Evolutionary conservation across 1,140 invertebrate species (phyloP).

Genomic region (Elysia chlorotica): DNA sequence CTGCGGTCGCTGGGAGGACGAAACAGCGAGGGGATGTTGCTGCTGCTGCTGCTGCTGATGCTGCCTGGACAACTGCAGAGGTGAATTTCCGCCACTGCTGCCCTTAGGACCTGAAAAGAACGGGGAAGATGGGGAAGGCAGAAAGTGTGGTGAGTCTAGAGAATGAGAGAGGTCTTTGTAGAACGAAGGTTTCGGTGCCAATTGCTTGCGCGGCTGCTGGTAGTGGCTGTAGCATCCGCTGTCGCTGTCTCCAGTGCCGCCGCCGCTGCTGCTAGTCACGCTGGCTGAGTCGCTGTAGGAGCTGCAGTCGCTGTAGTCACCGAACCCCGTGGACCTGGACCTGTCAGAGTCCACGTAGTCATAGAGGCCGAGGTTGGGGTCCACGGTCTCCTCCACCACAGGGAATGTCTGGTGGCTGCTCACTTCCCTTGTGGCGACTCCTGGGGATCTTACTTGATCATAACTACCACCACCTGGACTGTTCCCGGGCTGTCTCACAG

Average conservation of each 20-base stretch:
- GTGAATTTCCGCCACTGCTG: too few relatives aligned
- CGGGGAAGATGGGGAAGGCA: background rate
- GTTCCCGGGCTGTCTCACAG: too few relatives aligned
- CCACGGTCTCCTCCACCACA: too few relatives aligned
- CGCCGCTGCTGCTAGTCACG: slow-evolving; percentile 8
- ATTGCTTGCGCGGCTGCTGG: slow-evolving; percentile 8
- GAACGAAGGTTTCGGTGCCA: too few relatives aligned
- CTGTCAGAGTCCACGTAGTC: background rate
- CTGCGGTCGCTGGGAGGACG: background rate
- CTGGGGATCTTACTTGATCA: too few relatives aligned
- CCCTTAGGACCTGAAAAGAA: background rate
- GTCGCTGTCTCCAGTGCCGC: slow-evolving; percentile 23
- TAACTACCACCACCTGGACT: too few relatives aligned
- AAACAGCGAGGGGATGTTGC: background rate
- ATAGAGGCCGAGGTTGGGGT: too few relatives aligned
- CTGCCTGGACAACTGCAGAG: too few relatives aligned
- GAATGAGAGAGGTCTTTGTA: background rate
- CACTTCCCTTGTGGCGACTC: too few relatives aligned
- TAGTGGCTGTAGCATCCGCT: slow-evolving; percentile 25
- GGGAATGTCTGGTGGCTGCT: too few relatives aligned
- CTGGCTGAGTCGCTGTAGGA: background rate
- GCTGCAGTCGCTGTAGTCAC: slow-evolving; percentile 26
- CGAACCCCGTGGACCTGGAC: slow-evolving; percentile 21
- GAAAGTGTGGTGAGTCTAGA: background rate
- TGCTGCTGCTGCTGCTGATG: background rate